These are phyloP conservation scores for Reinhardtius hippoglossoides DNA, from an alignment of 2,113 vertebrate genomes.

Conservation along the genomic window DNA sequence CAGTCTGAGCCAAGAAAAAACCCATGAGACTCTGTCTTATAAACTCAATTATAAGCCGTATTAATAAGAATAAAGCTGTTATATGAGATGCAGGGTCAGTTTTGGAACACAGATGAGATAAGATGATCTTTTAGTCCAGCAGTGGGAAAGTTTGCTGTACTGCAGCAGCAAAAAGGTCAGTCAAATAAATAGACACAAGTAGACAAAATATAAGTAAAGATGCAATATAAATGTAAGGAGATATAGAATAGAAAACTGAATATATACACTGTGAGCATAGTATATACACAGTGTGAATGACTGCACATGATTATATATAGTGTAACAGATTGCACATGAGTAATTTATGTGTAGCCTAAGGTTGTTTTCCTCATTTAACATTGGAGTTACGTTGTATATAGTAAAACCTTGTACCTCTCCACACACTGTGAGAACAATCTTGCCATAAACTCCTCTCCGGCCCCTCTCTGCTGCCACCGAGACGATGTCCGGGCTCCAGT, in stretches of 20 bases:
- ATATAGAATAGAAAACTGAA: too few relatives aligned
- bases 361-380: too few relatives aligned
- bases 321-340: too few relatives aligned
- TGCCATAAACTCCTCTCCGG: constrained; percentile 82
- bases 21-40: not conserved
- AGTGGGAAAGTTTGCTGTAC: not conserved
- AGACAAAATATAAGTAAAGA: not conserved
- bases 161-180: not conserved
- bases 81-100: not conserved
- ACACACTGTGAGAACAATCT: constrained; percentile 84
- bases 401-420: constrained; percentile 76
- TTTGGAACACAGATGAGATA: too few relatives aligned
- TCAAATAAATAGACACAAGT: not conserved
- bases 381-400: too few relatives aligned
- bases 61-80: not conserved
- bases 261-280: too few relatives aligned
- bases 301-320: too few relatives aligned
- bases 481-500: constrained; percentile 84
- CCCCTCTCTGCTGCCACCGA: constrained; percentile 77
- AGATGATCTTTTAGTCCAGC: too few relatives aligned
- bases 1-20: not conserved
- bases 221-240: not conserved
- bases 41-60: not conserved
- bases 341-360: too few relatives aligned
- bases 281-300: too few relatives aligned